These are phyloP conservation scores for Dryobates pubescens DNA, from an alignment of 2,797 vertebrate species.

Conservation along the genomic window DNA sequence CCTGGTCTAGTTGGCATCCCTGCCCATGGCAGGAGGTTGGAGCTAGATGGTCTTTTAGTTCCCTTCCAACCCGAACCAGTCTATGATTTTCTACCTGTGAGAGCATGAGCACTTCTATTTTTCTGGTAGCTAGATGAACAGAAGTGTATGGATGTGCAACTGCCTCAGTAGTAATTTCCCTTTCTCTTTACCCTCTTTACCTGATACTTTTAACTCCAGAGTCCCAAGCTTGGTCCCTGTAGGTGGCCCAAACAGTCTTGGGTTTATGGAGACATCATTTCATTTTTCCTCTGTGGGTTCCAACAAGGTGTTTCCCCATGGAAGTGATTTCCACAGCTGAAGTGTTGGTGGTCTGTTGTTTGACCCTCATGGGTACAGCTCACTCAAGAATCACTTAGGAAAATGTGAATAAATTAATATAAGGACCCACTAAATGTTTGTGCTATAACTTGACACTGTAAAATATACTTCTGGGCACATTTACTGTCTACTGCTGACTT, in stretches of 20 bases:
- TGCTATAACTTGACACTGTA: not conserved
- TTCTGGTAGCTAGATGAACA: not conserved
- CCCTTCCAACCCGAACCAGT: too few relatives aligned
- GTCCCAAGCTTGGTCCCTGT: not conserved
- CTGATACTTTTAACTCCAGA: not conserved
- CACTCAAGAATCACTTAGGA: not conserved
- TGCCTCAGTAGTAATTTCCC: not conserved
- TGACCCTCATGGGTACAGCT: not conserved
- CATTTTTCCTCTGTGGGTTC: not conserved
- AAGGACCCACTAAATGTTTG: not conserved
- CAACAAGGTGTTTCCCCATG: not conserved
- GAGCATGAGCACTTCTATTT: not conserved
- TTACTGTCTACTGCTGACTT: not conserved
- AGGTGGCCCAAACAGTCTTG: not conserved
- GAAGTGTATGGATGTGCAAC: not conserved
- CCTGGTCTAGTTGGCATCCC: too few relatives aligned
- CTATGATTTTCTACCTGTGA: not conserved
- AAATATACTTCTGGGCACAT: not conserved
- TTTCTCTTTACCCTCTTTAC: not conserved
- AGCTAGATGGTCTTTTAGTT: too few relatives aligned
- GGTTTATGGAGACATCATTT: not conserved
- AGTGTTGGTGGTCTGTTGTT: not conserved
- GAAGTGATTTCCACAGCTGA: not conserved
- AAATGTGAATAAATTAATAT: slow-evolving; percentile 1
- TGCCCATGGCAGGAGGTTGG: too few relatives aligned